phyloP scores from a whole-genome alignment of 2,888 invertebrate species.

The Synergus japonicus region DNA sequence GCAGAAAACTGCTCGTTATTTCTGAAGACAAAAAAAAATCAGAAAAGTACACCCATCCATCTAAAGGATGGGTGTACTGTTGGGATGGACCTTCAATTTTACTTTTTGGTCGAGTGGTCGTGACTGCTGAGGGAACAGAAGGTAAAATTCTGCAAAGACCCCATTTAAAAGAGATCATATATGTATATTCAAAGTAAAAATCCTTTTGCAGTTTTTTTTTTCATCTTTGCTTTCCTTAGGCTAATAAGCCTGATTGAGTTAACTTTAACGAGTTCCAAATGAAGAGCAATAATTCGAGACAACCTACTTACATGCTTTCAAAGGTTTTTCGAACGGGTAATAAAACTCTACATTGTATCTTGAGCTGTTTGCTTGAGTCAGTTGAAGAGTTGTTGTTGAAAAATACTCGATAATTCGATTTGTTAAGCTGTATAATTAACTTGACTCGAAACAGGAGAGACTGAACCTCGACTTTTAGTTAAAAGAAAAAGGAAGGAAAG shows the following conservation, averaged over 20 bases:
- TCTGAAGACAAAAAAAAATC: neutral
- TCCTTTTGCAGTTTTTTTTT: no score
- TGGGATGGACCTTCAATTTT: neutral
- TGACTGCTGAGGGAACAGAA: neutral
- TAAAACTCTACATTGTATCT: slow-evolving; percentile 8
- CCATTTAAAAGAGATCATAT: no score
- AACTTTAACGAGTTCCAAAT: neutral
- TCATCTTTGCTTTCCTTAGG: neutral
- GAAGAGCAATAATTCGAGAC: neutral
- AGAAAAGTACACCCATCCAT: neutral
- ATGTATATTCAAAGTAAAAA: no score
- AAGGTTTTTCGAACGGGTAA: neutral
- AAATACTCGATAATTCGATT: slow-evolving; percentile 52
- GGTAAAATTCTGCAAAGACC: neutral
- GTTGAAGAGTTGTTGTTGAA: slow-evolving; percentile 2
- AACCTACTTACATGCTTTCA: neutral
- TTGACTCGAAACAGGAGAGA: slow-evolving; percentile 37
- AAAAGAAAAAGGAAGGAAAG: slow-evolving; percentile 13
- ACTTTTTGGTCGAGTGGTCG: no score
- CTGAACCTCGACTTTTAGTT: slow-evolving; percentile 7
- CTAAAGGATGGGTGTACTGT: neutral
- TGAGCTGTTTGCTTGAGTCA: neutral
- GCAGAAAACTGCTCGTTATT: slow-evolving; percentile 2
- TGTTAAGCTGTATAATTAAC: slow-evolving; percentile 48
- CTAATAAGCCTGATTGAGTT: neutral